Percentiles rank a stretch among this genome's conserved stretches.
These are phyloP conservation scores for Choristoneura rosaceana DNA, from an alignment of 2,888 invertebrate species.

Conservation along the genomic window DNA sequence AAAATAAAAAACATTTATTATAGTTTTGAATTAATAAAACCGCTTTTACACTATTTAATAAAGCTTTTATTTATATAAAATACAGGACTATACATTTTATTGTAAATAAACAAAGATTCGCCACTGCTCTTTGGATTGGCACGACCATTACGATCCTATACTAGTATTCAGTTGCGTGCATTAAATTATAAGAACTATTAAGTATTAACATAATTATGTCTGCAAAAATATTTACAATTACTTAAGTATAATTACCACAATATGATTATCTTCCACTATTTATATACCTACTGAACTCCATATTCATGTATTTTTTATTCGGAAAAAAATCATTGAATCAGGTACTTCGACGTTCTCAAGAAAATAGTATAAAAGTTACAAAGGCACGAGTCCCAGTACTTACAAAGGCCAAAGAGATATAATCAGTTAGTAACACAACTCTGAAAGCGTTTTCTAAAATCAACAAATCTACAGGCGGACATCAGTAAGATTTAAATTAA, in stretches of 20 bases:
- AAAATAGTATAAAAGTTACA: background rate
- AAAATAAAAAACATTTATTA: background rate
- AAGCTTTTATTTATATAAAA: background rate
- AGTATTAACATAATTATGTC: background rate
- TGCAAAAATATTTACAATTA: background rate
- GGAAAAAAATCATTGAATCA: conserved; percentile 75
- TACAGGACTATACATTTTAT: background rate
- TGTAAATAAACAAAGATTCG: conserved; percentile 3
- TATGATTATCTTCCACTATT: conserved; percentile 39
- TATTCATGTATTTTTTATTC: conserved; percentile 75
- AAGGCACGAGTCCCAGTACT: conserved; percentile 17
- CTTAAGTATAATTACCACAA: too few species aligned
- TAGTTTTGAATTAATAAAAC: conserved; percentile 18
- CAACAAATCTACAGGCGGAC: conserved; percentile 67
- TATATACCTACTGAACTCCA: conserved; percentile 53
- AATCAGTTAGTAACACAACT: conserved; percentile 51
- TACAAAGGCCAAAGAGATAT: conserved; percentile 20
- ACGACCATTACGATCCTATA: conserved; percentile 8
- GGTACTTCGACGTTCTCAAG: conserved; percentile 59
- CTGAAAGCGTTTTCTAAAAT: conserved; percentile 46
- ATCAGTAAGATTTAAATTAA: conserved; percentile 56
- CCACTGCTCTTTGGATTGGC: conserved; percentile 27
- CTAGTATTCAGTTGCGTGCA: conserved; percentile 17
- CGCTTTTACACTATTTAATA: conserved; percentile 34
- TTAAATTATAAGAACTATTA: background rate